These are phyloP conservation scores for Trachelus tabidus DNA, from an alignment of 2,888 invertebrate genomes.

Conservation along the genomic window DNA sequence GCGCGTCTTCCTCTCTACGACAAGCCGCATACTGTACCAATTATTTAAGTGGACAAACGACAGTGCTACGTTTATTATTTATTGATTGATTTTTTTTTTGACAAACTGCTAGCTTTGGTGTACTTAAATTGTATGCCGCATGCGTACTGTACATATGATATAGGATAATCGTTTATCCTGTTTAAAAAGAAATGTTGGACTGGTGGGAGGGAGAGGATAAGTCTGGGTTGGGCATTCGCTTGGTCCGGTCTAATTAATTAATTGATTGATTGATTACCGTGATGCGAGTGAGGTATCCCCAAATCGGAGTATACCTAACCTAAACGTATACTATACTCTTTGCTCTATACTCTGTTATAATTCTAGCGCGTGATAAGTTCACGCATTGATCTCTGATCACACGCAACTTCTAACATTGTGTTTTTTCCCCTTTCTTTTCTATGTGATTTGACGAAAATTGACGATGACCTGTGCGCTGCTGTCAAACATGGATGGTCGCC, in stretches of 20 bases:
- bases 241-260: conserved; percentile 43
- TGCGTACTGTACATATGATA: too few species aligned
- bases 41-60: too few species aligned
- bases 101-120: too few species aligned
- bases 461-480: conserved; percentile 65
- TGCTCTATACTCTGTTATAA: conserved; percentile 11
- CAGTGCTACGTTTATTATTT: too few species aligned
- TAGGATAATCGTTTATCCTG: too few species aligned
- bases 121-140: too few species aligned
- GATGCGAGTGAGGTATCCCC: conserved; percentile 1
- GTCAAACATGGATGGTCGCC: conserved; percentile 65
- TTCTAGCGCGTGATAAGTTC: conserved; percentile 35
- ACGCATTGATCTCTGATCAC: conserved; percentile 21
- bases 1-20: too few species aligned
- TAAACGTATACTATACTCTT: conserved; percentile 2
- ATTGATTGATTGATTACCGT: background rate
- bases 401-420: conserved; percentile 61
- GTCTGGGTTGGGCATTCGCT: conserved; percentile 60
- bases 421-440: conserved; percentile 67
- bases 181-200: too few species aligned
- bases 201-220: background rate
- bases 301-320: background rate
- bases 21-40: too few species aligned
- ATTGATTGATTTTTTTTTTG: too few species aligned
- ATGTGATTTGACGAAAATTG: conserved; percentile 67